Evolutionary conservation across 2,888 invertebrate genomes (phyloP).

Genomic region (Amiota mariae): DNA sequence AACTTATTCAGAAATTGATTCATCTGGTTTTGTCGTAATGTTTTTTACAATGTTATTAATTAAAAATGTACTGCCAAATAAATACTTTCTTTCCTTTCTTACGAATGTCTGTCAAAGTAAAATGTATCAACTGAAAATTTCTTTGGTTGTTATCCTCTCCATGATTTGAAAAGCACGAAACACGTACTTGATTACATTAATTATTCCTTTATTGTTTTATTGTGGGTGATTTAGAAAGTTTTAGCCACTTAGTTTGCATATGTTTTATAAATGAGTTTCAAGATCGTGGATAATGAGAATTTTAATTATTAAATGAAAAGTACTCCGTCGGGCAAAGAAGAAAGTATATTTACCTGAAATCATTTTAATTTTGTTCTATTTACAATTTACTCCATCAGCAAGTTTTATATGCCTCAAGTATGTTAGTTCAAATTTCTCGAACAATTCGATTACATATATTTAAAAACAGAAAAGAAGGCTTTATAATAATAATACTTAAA

Average conservation of each 20-base stretch:
- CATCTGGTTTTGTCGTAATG: too few relatives aligned
- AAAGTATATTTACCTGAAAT: too few relatives aligned
- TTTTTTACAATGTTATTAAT: constrained; percentile 56
- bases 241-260: constrained; percentile 29
- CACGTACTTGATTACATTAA: constrained; percentile 70
- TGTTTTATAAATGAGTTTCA: constrained; percentile 37
- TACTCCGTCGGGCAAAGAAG: background rate
- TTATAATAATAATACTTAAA: too few relatives aligned
- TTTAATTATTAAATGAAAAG: too few relatives aligned
- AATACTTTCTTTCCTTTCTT: constrained; percentile 61
- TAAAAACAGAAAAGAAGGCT: too few relatives aligned
- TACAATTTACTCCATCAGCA: too few relatives aligned
- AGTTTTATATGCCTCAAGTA: too few relatives aligned
- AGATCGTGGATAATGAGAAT: constrained; percentile 31
- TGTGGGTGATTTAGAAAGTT: constrained; percentile 25
- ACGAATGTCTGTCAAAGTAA: constrained; percentile 49
- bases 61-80: constrained; percentile 71
- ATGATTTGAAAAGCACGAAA: background rate
- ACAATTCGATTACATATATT: too few relatives aligned
- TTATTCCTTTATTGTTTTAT: constrained; percentile 66
- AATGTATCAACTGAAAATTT: background rate
- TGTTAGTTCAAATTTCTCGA: too few relatives aligned
- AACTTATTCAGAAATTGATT: too few relatives aligned
- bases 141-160: too few relatives aligned
- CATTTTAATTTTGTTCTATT: too few relatives aligned